Conservation (phyloP, 2,797 vertebrate species). For the Arctocebus calabarensis region DNA sequence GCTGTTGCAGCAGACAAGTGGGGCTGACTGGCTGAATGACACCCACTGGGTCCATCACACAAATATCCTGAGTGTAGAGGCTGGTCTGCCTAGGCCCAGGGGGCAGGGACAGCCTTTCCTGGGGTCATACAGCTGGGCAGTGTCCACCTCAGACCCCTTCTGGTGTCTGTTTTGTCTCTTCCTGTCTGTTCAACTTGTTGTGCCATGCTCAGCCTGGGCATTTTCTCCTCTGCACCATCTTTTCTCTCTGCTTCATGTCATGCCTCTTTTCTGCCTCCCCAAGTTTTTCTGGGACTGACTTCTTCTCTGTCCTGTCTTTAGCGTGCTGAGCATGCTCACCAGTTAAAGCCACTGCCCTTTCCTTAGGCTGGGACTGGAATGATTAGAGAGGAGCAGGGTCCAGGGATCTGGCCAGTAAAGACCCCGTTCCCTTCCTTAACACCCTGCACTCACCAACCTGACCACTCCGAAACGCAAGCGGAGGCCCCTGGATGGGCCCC, state of each 20-base stretch:
- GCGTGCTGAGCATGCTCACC: neutral
- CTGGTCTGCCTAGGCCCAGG: neutral
- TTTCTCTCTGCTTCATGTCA: neutral
- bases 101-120: neutral
- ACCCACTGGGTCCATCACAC: conserved; percentile 98
- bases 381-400: neutral
- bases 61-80: conserved; percentile 92
- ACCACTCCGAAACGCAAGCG: conserved; percentile 93
- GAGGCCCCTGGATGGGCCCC: conserved; percentile 89
- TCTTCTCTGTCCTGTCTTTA: neutral
- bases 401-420: neutral
- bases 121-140: rapidly evolving
- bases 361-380: neutral
- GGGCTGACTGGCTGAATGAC: conserved; percentile 96
- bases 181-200: neutral
- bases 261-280: neutral
- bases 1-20: conserved; percentile 93
- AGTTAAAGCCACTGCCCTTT: neutral
- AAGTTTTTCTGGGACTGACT: neutral
- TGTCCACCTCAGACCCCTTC: neutral
- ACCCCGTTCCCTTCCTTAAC: conserved; percentile 89
- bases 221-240: neutral
- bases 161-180: neutral
- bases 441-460: conserved; percentile 93
- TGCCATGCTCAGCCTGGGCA: neutral